Evolutionary conservation across 2,113 vertebrate genomes (phyloP).

Genomic region (Podocnemis expansa): DNA sequence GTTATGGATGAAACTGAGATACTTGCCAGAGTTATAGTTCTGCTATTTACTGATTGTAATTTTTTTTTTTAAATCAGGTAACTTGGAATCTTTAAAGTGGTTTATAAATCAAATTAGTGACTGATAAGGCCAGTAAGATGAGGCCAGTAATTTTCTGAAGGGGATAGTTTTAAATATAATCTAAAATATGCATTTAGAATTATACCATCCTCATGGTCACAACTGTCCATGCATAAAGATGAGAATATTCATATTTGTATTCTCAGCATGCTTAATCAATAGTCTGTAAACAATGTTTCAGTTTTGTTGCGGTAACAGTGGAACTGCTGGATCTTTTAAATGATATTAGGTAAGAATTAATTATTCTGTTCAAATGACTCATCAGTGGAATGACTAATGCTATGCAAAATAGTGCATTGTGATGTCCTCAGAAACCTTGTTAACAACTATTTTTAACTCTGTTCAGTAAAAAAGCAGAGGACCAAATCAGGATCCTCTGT

Average conservation of each 20-base stretch:
- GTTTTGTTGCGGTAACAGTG: not conserved
- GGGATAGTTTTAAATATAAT: not conserved
- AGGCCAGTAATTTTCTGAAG: not conserved
- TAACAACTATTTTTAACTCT: not conserved
- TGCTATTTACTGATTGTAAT: not conserved
- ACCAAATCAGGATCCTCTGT: not conserved
- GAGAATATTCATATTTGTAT: not conserved
- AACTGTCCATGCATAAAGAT: not conserved
- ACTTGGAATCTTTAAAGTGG: not conserved
- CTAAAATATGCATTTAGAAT: not conserved
- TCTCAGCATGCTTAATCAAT: not conserved
- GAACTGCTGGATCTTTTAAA: not conserved
- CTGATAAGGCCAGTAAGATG: not conserved
- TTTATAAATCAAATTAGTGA: not conserved
- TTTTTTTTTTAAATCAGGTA: too few relatives aligned
- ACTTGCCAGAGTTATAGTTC: not conserved
- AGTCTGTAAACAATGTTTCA: not conserved
- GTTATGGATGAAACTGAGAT: too few relatives aligned
- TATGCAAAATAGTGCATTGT: not conserved
- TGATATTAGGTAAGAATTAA: not conserved
- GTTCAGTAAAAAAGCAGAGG: not conserved
- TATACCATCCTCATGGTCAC: not conserved
- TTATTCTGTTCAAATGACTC: not conserved
- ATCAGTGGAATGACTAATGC: not conserved
- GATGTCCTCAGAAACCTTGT: not conserved